Percentiles rank a stretch among this genome's conserved stretches.
These are phyloP conservation scores for Helogale parvula DNA, from an alignment of 2,113 vertebrate genomes.

Conservation along the genomic window DNA sequence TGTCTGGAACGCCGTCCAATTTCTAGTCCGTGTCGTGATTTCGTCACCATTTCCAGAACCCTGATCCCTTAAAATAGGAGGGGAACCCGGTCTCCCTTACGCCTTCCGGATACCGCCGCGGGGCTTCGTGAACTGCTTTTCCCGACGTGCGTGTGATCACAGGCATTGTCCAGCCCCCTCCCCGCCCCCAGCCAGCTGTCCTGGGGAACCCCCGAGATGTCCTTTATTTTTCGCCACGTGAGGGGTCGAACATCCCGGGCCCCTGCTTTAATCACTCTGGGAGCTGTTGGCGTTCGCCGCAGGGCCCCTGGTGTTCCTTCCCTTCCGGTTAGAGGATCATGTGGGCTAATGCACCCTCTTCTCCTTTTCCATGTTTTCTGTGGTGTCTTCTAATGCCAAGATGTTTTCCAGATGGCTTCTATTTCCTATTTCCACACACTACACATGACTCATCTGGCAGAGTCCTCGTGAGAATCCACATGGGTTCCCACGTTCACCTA, in stretches of 20 bases:
- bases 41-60: background rate
- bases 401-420: constrained; percentile 73
- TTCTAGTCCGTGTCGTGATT: background rate
- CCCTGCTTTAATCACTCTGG: rapidly evolving
- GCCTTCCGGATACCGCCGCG: background rate
- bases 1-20: constrained; percentile 8
- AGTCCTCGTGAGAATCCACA: constrained; percentile 29
- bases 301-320: background rate
- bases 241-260: rapidly evolving
- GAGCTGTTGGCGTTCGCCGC: rapidly evolving
- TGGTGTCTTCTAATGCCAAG: constrained; percentile 67
- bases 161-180: background rate
- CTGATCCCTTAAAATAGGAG: background rate
- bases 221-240: background rate
- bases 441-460: constrained; percentile 70
- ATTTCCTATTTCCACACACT: constrained; percentile 73
- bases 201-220: background rate
- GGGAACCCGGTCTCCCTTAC: background rate
- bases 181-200: background rate
- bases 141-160: rapidly evolving
- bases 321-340: background rate
- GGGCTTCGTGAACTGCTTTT: background rate
- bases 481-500: constrained; percentile 68
- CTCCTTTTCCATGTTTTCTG: constrained; percentile 40
- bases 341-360: background rate